phyloP scores from a whole-genome alignment of 2,797 vertebrate genomes.

The Urosaurus nigricauda region DNA sequence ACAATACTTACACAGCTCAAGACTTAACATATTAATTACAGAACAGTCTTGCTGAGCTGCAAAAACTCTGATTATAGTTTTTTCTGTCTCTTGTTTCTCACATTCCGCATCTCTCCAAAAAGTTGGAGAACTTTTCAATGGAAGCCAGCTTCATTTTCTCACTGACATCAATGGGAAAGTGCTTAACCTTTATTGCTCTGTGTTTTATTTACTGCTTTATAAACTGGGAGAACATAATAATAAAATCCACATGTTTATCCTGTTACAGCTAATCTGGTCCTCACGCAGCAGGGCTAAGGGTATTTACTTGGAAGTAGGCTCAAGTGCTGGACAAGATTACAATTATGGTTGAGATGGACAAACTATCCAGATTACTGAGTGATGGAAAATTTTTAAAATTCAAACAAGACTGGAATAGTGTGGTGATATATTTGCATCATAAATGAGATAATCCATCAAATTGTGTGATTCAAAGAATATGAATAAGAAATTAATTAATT shows the following conservation, averaged over 20 bases:
- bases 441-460: no score
- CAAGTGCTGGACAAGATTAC: no score
- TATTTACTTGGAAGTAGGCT: not conserved
- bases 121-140: not conserved
- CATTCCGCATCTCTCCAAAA: not conserved
- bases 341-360: no score
- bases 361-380: no score
- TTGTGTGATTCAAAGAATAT: no score
- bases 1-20: not conserved
- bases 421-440: no score
- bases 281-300: not conserved
- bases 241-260: not conserved
- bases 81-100: not conserved
- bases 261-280: not conserved
- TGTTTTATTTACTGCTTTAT: not conserved
- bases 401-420: no score
- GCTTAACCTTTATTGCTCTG: not conserved
- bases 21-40: conserved; percentile 13
- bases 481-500: no score
- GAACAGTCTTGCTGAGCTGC: conserved; percentile 12
- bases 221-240: not conserved
- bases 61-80: conserved; percentile 19
- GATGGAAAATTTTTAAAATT: no score
- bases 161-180: not conserved
- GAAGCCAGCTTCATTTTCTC: not conserved